Conservation (phyloP, 2,797 vertebrate genomes). For the Tokudaia muenninki region DNA sequence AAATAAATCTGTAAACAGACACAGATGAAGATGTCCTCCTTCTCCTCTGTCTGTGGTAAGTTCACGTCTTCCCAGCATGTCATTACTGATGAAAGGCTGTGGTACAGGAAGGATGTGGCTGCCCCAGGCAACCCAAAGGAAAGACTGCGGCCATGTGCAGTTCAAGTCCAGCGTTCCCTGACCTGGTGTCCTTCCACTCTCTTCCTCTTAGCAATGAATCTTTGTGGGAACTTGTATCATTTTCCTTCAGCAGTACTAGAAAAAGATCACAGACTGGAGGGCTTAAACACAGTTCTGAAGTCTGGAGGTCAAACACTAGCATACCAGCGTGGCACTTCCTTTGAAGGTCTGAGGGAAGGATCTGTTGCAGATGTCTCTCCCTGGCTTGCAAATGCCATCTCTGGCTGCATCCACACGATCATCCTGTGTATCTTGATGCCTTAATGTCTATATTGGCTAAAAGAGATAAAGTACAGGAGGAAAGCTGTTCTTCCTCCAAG, state of each 20-base stretch:
- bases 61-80: background rate
- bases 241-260: background rate
- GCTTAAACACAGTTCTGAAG: background rate
- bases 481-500: background rate
- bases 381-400: background rate
- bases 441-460: background rate
- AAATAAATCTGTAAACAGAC: conserved; percentile 16
- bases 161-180: background rate
- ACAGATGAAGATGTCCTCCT: background rate
- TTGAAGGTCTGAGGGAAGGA: background rate
- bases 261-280: background rate
- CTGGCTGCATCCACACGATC: background rate
- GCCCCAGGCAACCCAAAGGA: background rate
- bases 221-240: background rate
- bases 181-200: fast-evolving
- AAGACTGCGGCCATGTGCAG: fast-evolving
- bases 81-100: background rate
- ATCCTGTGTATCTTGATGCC: background rate
- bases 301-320: background rate
- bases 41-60: conserved; percentile 21
- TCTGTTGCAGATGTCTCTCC: background rate
- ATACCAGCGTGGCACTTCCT: background rate
- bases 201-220: background rate
- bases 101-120: background rate
- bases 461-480: background rate